A percentile compares a stretch with the other conserved stretches of the same genome.
Evolutionary conservation across 2,113 vertebrate genomes (phyloP).

Genomic region (Hippolais icterina): DNA sequence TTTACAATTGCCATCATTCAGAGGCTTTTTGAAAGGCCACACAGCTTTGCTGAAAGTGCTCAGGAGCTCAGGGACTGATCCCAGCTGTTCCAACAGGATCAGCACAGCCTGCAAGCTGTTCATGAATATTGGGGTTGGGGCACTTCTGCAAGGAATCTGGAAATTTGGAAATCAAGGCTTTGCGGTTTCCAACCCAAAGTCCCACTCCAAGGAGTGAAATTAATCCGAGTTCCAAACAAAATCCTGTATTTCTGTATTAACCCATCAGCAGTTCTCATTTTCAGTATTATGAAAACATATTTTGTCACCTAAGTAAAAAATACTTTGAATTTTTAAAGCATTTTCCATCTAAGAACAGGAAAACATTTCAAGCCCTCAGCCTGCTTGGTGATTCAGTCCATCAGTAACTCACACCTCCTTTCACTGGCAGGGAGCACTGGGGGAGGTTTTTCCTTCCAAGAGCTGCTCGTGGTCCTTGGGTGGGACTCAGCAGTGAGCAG

Average conservation of each 20-base stretch:
- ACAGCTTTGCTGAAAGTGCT: conserved; percentile 16
- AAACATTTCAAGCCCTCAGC: not conserved
- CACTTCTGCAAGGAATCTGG: not conserved
- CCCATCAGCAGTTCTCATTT: not conserved
- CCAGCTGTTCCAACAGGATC: conserved; percentile 25
- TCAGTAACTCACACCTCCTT: not conserved
- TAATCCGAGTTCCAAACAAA: not conserved
- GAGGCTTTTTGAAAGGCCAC: not conserved
- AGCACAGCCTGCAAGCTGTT: conserved; percentile 1
- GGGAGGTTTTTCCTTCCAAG: not conserved
- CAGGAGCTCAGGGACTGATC: conserved; percentile 20
- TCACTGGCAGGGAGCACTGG: not conserved
- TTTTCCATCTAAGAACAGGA: not conserved
- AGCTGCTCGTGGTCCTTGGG: not conserved
- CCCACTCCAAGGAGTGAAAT: not conserved
- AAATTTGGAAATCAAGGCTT: not conserved
- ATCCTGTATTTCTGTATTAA: not conserved
- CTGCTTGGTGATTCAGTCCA: not conserved
- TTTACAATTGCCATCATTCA: conserved; percentile 7
- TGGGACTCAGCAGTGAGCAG: not conserved
- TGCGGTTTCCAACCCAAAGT: not conserved
- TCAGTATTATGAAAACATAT: not conserved
- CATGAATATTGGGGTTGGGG: not conserved
- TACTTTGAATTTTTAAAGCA: not conserved
- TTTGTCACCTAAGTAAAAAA: not conserved